Evolutionary conservation across 2,797 vertebrate species (phyloP).

Genomic region (Hipposideros larvatus): DNA sequence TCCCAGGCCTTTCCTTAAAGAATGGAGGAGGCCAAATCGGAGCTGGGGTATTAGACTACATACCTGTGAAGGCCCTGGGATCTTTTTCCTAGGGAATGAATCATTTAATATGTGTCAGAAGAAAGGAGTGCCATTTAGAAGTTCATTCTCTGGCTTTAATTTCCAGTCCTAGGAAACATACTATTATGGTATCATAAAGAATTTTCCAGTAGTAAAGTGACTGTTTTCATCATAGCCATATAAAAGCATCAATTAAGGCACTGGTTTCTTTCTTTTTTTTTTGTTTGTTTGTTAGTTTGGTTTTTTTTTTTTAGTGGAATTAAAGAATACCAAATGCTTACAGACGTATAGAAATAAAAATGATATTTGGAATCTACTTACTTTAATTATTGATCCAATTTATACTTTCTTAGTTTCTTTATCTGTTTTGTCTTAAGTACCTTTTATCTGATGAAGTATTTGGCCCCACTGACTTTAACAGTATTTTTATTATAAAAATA

Average conservation of each 20-base stretch:
- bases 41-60: not conserved
- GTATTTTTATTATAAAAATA: conserved; percentile 30
- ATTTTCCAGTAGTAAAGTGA: not conserved
- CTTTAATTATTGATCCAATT: not conserved
- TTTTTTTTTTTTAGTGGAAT: not conserved
- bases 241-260: not conserved
- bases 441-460: not conserved
- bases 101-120: not conserved
- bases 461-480: not conserved
- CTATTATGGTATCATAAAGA: not conserved
- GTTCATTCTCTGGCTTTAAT: conserved; percentile 32
- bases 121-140: not conserved
- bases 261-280: not conserved
- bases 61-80: not conserved
- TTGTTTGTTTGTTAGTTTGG: not conserved
- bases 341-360: not conserved
- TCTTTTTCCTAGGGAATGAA: not conserved
- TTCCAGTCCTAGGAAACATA: not conserved
- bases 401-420: conserved; percentile 12
- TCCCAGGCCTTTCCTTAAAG: not conserved
- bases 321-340: not conserved
- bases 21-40: not conserved
- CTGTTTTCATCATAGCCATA: not conserved
- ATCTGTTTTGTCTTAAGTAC: not conserved
- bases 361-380: not conserved